Conservation (phyloP, 2,888 invertebrate species). For the Metalampra italica region DNA sequence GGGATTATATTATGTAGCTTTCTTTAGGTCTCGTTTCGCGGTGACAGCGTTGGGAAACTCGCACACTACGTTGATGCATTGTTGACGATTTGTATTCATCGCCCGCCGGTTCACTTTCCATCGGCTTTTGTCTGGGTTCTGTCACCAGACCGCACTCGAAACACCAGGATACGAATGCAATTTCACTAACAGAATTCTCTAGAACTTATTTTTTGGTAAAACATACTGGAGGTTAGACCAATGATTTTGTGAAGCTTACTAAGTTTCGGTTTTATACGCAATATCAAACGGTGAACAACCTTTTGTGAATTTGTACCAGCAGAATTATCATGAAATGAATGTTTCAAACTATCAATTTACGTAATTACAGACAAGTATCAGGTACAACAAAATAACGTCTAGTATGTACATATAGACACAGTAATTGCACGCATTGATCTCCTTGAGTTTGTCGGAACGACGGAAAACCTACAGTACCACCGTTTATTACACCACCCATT, state of each 20-base stretch:
- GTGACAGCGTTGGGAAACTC: slow-evolving; percentile 62
- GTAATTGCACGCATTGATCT: slow-evolving; percentile 64
- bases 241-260: background rate
- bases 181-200: slow-evolving; percentile 1
- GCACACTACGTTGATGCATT: slow-evolving; percentile 48
- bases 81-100: slow-evolving; percentile 69
- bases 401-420: background rate
- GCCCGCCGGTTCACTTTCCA: slow-evolving; percentile 62
- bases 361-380: slow-evolving; percentile 1
- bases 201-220: background rate
- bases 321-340: too few relatives aligned
- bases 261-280: background rate
- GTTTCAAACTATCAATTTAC: background rate
- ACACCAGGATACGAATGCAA: slow-evolving; percentile 40
- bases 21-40: slow-evolving; percentile 28
- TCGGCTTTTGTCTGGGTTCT: slow-evolving; percentile 52
- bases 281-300: too few relatives aligned
- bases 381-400: background rate
- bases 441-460: slow-evolving; percentile 65
- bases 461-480: slow-evolving; percentile 47
- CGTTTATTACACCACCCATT: slow-evolving; percentile 41
- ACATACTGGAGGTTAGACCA: background rate
- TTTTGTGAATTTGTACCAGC: too few relatives aligned
- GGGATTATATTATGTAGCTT: background rate
- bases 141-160: slow-evolving; percentile 18